Conservation (phyloP, 1,140 invertebrate genomes). For the Muscidifurax raptorellus region DNA sequence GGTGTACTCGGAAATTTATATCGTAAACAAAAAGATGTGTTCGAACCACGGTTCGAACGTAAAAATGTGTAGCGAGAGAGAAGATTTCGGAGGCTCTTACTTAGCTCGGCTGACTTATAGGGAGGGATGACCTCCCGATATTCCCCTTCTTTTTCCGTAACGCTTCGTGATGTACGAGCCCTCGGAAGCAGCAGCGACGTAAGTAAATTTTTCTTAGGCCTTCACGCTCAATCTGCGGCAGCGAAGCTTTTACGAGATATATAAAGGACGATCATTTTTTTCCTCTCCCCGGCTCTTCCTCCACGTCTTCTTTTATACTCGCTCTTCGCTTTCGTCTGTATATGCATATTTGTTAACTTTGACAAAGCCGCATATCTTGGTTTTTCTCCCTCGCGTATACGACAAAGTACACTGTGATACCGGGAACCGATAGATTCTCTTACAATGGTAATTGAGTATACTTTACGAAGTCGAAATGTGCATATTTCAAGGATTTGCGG, state of each 20-base stretch:
- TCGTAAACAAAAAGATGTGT: too few species aligned
- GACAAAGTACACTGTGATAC: background rate
- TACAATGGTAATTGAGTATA: background rate
- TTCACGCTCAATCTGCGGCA: constrained; percentile 29
- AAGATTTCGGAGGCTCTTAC: too few species aligned
- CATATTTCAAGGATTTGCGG: background rate
- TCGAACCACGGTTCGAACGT: background rate
- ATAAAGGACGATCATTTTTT: constrained; percentile 48
- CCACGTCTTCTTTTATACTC: background rate
- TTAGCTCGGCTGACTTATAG: constrained; percentile 11
- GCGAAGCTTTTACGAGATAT: constrained; percentile 42
- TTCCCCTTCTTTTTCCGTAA: background rate
- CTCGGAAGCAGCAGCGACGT: constrained; percentile 18
- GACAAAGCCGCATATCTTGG: constrained; percentile 41
- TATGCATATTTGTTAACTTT: constrained; percentile 40
- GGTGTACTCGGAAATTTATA: background rate
- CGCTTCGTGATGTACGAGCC: constrained; percentile 31
- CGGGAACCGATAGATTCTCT: constrained; percentile 22
- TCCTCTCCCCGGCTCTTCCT: background rate
- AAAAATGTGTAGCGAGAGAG: background rate
- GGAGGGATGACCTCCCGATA: constrained; percentile 11
- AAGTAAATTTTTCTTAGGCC: constrained; percentile 45
- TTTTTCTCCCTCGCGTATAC: background rate
- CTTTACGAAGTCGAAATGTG: constrained; percentile 2
- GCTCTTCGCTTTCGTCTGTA: background rate